Percentiles rank a stretch among this genome's conserved stretches.
Evolutionary conservation across 2,113 vertebrate genomes (phyloP).

Genomic region (Lamprotornis superbus): DNA sequence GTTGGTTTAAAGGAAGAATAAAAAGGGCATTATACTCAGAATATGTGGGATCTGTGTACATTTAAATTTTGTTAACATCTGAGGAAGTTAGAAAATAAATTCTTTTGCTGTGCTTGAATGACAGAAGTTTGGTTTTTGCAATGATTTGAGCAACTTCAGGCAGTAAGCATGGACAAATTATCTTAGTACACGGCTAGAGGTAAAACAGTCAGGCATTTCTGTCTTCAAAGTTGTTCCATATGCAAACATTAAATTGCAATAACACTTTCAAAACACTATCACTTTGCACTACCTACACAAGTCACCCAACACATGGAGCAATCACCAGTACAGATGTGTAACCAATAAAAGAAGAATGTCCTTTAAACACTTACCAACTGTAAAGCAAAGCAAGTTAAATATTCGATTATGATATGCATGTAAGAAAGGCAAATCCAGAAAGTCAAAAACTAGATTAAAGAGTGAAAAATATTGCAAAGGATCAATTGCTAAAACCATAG

Average conservation of each 20-base stretch:
- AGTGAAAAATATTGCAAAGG: neutral
- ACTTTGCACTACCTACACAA: neutral
- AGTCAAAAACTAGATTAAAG: neutral
- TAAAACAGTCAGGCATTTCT: neutral
- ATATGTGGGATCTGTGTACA: neutral
- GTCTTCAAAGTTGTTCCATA: neutral
- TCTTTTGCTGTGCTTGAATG: neutral
- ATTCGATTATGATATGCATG: neutral
- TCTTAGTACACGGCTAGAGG: neutral
- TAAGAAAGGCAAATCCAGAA: neutral
- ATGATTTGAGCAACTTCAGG: neutral
- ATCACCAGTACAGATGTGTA: neutral
- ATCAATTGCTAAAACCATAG: neutral
- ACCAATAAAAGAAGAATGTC: neutral
- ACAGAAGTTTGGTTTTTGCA: neutral
- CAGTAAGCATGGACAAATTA: neutral
- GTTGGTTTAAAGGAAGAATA: neutral
- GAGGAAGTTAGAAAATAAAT: neutral
- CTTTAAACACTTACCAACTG: neutral
- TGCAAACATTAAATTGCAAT: neutral
- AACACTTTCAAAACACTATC: neutral
- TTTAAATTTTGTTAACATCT: neutral
- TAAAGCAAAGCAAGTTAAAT: neutral
- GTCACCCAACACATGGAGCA: neutral
- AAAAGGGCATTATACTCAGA: neutral